Conservation (phyloP, 1,140 invertebrate species). For the Ladona fulva region DNA sequence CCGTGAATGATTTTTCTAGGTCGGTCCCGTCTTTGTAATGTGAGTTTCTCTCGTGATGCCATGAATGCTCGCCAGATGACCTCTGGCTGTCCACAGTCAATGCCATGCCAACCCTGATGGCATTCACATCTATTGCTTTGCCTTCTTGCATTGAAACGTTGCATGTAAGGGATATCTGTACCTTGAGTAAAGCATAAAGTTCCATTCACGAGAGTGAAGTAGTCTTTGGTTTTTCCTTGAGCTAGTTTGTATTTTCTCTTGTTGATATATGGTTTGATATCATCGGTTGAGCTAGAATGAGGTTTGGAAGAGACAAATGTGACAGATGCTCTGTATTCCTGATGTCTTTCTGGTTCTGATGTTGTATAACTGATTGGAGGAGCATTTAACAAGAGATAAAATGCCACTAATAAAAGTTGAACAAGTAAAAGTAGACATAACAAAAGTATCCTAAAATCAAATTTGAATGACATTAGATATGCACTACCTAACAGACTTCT, state of each 20-base stretch:
- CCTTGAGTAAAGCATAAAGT: background rate
- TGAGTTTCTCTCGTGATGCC: slow-evolving; percentile 42
- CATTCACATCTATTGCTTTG: slow-evolving; percentile 38
- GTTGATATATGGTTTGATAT: background rate
- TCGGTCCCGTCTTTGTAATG: slow-evolving; percentile 37
- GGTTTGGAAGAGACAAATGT: slow-evolving; percentile 1
- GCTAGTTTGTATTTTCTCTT: slow-evolving; percentile 7
- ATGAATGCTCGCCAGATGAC: slow-evolving; percentile 54
- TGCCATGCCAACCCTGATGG: slow-evolving; percentile 49
- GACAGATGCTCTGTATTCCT: background rate
- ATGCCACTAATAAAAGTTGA: slow-evolving; percentile 17
- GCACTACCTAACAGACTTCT: background rate
- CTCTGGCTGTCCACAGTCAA: slow-evolving; percentile 55
- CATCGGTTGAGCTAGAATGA: background rate
- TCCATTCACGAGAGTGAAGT: background rate
- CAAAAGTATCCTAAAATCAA: slow-evolving; percentile 18
- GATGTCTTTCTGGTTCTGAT: background rate
- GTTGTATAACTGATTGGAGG: slow-evolving; percentile 12
- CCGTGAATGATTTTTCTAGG: slow-evolving; percentile 45
- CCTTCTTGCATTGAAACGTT: background rate
- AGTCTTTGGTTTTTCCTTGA: background rate
- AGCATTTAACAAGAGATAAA: slow-evolving; percentile 16
- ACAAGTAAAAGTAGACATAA: slow-evolving; percentile 15
- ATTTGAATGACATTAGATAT: slow-evolving; percentile 15
- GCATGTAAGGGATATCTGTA: background rate